Evolutionary conservation across 2,797 vertebrate species (phyloP).

Genomic region (Lateolabrax maculatus): DNA sequence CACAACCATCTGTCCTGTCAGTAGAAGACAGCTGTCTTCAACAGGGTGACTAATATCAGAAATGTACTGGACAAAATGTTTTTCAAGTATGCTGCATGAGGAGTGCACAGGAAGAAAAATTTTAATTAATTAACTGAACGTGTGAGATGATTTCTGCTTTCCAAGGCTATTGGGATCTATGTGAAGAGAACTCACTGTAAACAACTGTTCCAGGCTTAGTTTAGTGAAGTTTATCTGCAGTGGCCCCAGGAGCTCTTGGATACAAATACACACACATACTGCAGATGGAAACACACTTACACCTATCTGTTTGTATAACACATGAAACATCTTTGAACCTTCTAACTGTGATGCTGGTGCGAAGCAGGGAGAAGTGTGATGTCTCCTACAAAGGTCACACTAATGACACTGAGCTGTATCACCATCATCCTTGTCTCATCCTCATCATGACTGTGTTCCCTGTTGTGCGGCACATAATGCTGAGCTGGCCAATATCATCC

Average conservation of each 20-base stretch:
- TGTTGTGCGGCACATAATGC: conserved; percentile 24
- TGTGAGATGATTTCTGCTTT: neutral
- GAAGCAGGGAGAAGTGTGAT: neutral
- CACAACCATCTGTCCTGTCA: neutral
- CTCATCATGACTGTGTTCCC: conserved; percentile 12
- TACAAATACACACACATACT: neutral
- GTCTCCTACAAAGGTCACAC: conserved; percentile 24
- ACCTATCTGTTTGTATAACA: neutral
- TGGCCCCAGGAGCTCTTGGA: neutral
- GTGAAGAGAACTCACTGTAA: neutral
- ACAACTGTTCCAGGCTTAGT: neutral
- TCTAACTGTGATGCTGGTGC: neutral
- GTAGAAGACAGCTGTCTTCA: neutral
- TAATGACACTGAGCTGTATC: conserved; percentile 25
- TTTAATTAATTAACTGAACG: neutral
- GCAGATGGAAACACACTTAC: too few relatives aligned
- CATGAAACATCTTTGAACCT: neutral
- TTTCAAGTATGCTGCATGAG: neutral
- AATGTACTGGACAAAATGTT: neutral
- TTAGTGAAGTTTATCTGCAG: conserved; percentile 2
- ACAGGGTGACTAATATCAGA: neutral
- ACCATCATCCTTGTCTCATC: conserved; percentile 19
- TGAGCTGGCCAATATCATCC: conserved; percentile 33
- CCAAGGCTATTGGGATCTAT: neutral
- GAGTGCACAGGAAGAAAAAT: neutral